A percentile compares a stretch with the other conserved stretches of the same genome.
These are phyloP conservation scores for Limenitis camilla DNA, from an alignment of 2,888 invertebrate species.

Conservation along the genomic window DNA sequence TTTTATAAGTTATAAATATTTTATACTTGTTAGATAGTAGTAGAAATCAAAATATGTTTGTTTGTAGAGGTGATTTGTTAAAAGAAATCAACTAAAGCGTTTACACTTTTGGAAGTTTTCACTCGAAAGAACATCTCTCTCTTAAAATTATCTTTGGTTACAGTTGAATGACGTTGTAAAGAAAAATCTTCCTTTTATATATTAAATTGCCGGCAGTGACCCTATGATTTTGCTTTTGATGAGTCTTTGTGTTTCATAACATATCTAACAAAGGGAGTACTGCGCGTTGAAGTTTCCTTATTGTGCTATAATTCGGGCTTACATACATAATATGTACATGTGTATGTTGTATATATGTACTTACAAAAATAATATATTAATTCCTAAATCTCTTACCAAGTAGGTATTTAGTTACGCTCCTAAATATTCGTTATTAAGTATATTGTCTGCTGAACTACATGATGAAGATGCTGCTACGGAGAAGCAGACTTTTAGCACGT, in stretches of 20 bases:
- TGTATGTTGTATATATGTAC: background rate
- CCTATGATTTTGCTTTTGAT: slow-evolving; percentile 13
- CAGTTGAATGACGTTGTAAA: slow-evolving; percentile 16
- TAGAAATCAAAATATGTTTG: background rate
- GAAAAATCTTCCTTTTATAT: slow-evolving; percentile 15
- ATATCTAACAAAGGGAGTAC: background rate
- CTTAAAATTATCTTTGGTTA: slow-evolving; percentile 19
- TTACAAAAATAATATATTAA: too few species aligned
- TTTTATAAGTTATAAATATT: too few species aligned
- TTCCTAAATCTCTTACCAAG: too few species aligned
- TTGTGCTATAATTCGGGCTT: background rate
- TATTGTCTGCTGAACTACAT: background rate
- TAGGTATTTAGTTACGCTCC: too few species aligned
- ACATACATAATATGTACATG: background rate
- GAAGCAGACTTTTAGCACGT: background rate
- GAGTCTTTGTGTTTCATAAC: slow-evolving; percentile 16
- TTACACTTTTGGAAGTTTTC: slow-evolving; percentile 9
- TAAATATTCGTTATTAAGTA: too few species aligned
- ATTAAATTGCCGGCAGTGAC: slow-evolving; percentile 13
- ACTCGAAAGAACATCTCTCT: slow-evolving; percentile 13
- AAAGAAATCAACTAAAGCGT: slow-evolving; percentile 1
- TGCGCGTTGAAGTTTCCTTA: background rate
- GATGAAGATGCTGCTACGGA: background rate
- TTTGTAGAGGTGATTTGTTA: slow-evolving; percentile 1
- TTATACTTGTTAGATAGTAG: too few species aligned